Conservation (phyloP, 2,888 invertebrate genomes). For the Cyaniris semiargus region DNA sequence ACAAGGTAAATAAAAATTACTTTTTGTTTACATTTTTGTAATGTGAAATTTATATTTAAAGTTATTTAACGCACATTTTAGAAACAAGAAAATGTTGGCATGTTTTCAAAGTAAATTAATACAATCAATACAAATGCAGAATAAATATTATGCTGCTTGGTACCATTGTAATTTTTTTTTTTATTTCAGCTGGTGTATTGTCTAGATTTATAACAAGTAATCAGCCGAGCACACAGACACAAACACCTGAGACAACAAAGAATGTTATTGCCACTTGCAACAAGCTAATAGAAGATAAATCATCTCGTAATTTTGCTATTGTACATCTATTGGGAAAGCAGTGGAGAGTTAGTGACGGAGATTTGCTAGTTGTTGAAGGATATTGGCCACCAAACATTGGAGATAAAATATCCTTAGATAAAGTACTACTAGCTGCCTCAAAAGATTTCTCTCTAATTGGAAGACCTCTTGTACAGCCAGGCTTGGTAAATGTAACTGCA, state of each 20-base stretch:
- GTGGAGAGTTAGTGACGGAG: conserved; percentile 91
- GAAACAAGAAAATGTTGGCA: too few species aligned
- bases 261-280: conserved; percentile 84
- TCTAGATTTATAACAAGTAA: conserved; percentile 64
- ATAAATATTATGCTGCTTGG: background rate
- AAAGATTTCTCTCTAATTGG: conserved; percentile 91
- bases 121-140: too few species aligned
- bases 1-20: conserved; percentile 51
- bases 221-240: conserved; percentile 48
- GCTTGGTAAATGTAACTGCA: conserved; percentile 87
- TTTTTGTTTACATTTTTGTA: background rate
- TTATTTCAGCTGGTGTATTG: conserved; percentile 56
- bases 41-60: background rate
- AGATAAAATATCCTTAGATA: conserved; percentile 89
- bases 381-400: conserved; percentile 91
- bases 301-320: conserved; percentile 88
- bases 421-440: conserved; percentile 89
- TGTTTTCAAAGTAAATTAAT: too few species aligned
- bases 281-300: conserved; percentile 77
- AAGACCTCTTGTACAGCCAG: conserved; percentile 87
- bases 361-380: conserved; percentile 90
- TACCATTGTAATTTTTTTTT: background rate
- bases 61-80: background rate
- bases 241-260: conserved; percentile 55
- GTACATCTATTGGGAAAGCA: conserved; percentile 91